A percentile compares a stretch with the other conserved stretches of the same genome.
phyloP scores from a whole-genome alignment of 2,113 vertebrate genomes.

The Istiophorus platypterus region DNA sequence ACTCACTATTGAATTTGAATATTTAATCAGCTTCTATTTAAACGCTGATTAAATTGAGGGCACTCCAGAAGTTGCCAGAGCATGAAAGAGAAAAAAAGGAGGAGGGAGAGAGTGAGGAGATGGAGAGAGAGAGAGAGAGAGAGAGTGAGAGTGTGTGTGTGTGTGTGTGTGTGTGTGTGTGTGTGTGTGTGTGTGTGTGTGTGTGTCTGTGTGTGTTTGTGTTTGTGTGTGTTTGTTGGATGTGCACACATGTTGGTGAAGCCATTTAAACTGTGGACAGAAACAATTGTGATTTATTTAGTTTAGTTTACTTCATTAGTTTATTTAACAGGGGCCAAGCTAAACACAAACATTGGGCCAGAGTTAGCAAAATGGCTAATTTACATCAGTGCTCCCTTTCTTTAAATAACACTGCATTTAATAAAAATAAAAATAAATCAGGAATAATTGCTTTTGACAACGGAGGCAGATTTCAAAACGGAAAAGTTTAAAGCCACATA shows the following conservation, averaged over 20 bases:
- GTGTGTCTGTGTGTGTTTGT: too few relatives aligned
- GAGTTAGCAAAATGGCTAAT: too few relatives aligned
- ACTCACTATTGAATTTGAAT: constrained; percentile 73
- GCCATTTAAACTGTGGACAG: constrained; percentile 5
- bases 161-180: too few relatives aligned
- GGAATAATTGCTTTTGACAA: constrained; percentile 29
- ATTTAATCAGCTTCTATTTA: constrained; percentile 77
- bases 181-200: too few relatives aligned
- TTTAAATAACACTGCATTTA: not conserved
- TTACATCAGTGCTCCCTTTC: too few relatives aligned
- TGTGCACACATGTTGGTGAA: not conserved
- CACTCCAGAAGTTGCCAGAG: constrained; percentile 69
- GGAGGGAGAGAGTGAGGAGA: constrained; percentile 16
- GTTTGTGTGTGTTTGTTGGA: not conserved
- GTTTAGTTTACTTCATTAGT: too few relatives aligned
- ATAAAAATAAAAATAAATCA: not conserved
- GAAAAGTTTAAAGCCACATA: too few relatives aligned
- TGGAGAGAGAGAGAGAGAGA: not conserved
- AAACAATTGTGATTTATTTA: not conserved
- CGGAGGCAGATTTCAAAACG: too few relatives aligned
- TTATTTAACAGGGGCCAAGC: too few relatives aligned
- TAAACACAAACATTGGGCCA: too few relatives aligned
- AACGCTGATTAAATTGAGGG: constrained; percentile 78
- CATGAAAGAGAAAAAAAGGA: constrained; percentile 65
- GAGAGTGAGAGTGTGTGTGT: not conserved